Evolutionary conservation across 2,113 vertebrate genomes (phyloP), one percentile per base, ranked within the genome.

Genomic region (Dermatemys mawii): DNA sequence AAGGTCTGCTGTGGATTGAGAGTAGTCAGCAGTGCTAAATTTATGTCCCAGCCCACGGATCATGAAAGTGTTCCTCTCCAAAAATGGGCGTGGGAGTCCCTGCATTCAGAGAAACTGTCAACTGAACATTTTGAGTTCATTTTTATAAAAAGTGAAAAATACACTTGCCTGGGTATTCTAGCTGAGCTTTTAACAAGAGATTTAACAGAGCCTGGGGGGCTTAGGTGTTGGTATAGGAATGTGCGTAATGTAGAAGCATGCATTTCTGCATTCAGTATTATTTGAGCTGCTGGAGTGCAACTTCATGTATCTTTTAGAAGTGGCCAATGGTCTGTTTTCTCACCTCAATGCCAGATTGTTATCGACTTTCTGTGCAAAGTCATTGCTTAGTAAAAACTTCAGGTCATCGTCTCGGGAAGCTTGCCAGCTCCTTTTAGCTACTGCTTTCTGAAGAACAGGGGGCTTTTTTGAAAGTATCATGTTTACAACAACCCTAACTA

Each of bases 331-430:
- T 16, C 67, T 90, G 9, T 84, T 87, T 92, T 55, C 46, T 92
- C n/a, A 41, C 78, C 50, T 78, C 84, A 92, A 38, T 44, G 38
- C 12, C 38, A 84, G 88, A 48, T 41, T 89, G 44, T 80, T 73
- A 12, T 87, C 87, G 92, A 75, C 53, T 22, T 84, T 50, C 7
- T 88, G 27, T 48, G 14, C 75, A 81, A 27, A 46, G 63, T 57
- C 63, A 32, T 22, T 0, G 1, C 57, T 82, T 87, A 86, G 17
- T 94, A 83, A 97, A 94, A 95, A 73, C 95, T 92, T 86, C 91
- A 75, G 90, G 91, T 94, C 87, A 48, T 90, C 80, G 70, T 94
- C 84, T 86, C 84, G 80, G 96, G 93, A 95, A 93, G 32, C 89
- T 96, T 95, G 93, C 90, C 91, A 93, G 93, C 82, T 57, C 38